These are phyloP conservation scores for Carterocephalus palaemon DNA, from an alignment of 2,888 invertebrate species.

Conservation along the genomic window DNA sequence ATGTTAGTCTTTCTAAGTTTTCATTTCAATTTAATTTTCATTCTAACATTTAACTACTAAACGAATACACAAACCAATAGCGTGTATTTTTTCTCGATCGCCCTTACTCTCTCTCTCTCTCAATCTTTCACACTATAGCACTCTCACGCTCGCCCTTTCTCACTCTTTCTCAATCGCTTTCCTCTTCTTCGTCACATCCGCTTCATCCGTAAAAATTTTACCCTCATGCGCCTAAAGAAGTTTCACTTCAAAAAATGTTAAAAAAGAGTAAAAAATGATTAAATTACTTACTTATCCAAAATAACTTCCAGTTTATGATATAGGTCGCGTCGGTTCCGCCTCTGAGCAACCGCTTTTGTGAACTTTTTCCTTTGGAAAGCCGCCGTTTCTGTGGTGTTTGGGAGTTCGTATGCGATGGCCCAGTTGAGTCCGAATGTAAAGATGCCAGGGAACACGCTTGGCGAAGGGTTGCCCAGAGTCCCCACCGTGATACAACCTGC, in stretches of 20 bases:
- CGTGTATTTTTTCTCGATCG: too few relatives aligned
- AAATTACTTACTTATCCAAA: slow-evolving; percentile 80
- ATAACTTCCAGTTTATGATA: slow-evolving; percentile 83
- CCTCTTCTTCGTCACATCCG: too few relatives aligned
- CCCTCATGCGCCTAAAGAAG: too few relatives aligned
- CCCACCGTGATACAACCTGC: slow-evolving; percentile 82
- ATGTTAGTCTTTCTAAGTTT: too few relatives aligned
- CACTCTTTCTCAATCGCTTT: too few relatives aligned
- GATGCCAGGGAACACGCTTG: slow-evolving; percentile 67
- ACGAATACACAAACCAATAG: too few relatives aligned
- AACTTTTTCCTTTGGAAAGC: slow-evolving; percentile 46
- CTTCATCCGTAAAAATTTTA: too few relatives aligned
- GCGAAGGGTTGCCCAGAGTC: slow-evolving; percentile 76
- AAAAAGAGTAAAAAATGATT: slow-evolving; percentile 46
- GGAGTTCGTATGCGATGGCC: slow-evolving; percentile 83
- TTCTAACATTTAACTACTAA: too few relatives aligned
- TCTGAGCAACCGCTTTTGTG: slow-evolving; percentile 67
- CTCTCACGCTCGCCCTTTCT: too few relatives aligned
- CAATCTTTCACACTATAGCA: too few relatives aligned
- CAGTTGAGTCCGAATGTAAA: slow-evolving; percentile 83
- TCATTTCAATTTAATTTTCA: too few relatives aligned
- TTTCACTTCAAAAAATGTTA: neutral
- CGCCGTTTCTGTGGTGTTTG: slow-evolving; percentile 75
- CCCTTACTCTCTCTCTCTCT: too few relatives aligned
- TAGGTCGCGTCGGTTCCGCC: slow-evolving; percentile 82